These are phyloP conservation scores for Piscicola geometra DNA, from an alignment of 2,888 invertebrate species.

Conservation along the genomic window DNA sequence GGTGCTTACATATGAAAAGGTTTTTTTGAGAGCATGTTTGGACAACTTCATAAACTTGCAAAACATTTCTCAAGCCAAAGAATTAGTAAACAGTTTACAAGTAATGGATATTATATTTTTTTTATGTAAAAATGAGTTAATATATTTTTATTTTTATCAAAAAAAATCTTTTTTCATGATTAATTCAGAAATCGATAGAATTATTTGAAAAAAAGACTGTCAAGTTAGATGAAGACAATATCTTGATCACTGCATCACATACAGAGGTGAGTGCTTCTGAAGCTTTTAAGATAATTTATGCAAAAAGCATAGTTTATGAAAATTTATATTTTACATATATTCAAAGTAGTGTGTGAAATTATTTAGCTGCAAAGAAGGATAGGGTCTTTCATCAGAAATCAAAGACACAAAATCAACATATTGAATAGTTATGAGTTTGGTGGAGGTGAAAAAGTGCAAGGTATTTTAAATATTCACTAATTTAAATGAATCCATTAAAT, in stretches of 20 bases:
- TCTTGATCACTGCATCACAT: neutral
- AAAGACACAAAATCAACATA: conserved; percentile 21
- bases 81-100: neutral
- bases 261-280: neutral
- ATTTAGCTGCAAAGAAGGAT: conserved; percentile 26
- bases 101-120: neutral
- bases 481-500: neutral
- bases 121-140: neutral
- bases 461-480: neutral
- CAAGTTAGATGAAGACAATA: neutral
- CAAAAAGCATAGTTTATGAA: neutral
- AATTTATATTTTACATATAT: neutral
- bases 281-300: neutral
- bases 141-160: neutral
- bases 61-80: neutral
- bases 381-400: conserved; percentile 25
- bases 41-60: neutral
- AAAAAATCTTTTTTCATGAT: neutral
- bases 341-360: neutral
- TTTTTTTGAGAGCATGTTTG: neutral
- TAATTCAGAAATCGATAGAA: neutral
- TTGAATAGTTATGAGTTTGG: conserved; percentile 26
- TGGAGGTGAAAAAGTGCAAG: neutral
- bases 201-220: neutral
- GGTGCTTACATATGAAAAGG: neutral